These are phyloP conservation scores for Chrysochloris asiatica DNA, from an alignment of 2,113 vertebrate genomes.

Conservation along the genomic window DNA sequence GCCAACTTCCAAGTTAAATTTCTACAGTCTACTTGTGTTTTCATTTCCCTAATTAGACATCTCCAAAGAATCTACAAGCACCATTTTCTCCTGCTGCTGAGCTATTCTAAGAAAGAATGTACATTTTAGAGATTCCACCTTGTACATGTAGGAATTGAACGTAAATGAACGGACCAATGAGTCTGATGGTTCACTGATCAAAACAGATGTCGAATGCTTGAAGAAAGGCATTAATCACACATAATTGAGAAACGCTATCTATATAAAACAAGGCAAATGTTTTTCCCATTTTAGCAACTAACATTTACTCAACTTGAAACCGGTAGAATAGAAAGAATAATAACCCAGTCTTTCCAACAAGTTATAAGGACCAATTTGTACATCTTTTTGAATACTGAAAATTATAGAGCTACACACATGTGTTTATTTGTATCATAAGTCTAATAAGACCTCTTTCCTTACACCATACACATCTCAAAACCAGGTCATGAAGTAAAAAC, in stretches of 20 bases:
- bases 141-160: slow-evolving; percentile 5
- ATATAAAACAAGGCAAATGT: slow-evolving; percentile 36
- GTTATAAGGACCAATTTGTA: slow-evolving; percentile 27
- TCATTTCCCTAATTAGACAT: slow-evolving; percentile 10
- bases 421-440: slow-evolving; percentile 31
- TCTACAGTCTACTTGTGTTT: slow-evolving; percentile 37
- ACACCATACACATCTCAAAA: slow-evolving; percentile 2
- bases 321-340: slow-evolving; percentile 27
- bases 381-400: slow-evolving; percentile 41
- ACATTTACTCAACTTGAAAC: slow-evolving; percentile 32
- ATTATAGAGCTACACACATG: slow-evolving; percentile 19
- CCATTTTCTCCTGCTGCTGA: slow-evolving; percentile 21
- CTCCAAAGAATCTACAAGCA: neutral
- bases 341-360: slow-evolving; percentile 31
- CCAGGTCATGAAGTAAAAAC: slow-evolving; percentile 16
- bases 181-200: slow-evolving; percentile 52
- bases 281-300: slow-evolving; percentile 55
- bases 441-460: neutral
- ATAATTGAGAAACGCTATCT: slow-evolving; percentile 46
- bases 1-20: slow-evolving; percentile 38
- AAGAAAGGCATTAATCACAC: slow-evolving; percentile 26
- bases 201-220: slow-evolving; percentile 50
- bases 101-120: slow-evolving; percentile 23
- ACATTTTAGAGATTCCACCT: neutral
- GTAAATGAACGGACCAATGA: slow-evolving; percentile 40